Evolutionary conservation across 2,113 vertebrate genomes (phyloP).

Genomic region (Odocoileus virginianus): DNA sequence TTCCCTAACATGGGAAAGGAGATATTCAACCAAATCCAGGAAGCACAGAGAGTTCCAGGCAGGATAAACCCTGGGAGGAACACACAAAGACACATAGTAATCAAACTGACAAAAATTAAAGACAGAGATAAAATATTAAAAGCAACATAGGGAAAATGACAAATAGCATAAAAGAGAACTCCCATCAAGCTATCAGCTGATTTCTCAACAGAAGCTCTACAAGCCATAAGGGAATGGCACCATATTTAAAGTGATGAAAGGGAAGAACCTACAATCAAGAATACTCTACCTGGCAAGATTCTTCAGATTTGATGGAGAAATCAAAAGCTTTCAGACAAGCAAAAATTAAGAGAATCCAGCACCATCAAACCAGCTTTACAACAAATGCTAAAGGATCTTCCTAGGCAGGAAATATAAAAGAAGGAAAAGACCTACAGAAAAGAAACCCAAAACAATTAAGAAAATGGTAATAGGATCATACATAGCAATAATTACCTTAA

Average conservation of each 20-base stretch:
- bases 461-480: not conserved
- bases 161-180: not conserved
- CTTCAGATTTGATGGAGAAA: not conserved
- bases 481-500: not conserved
- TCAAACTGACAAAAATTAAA: not conserved
- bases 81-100: not conserved
- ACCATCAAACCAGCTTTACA: not conserved
- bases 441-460: not conserved
- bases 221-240: not conserved
- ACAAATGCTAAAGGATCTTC: not conserved
- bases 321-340: not conserved
- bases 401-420: not conserved
- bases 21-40: not conserved
- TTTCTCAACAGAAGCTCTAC: not conserved
- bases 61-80: not conserved
- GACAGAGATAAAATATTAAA: not conserved
- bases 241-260: not conserved
- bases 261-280: not conserved
- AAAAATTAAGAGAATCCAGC: not conserved
- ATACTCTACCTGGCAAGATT: not conserved
- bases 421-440: not conserved
- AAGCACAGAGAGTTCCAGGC: not conserved
- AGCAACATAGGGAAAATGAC: not conserved
- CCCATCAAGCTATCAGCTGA: not conserved
- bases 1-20: not conserved